These are phyloP conservation scores for Calephelis perditalis DNA, from an alignment of 2,888 invertebrate genomes.

Conservation along the genomic window DNA sequence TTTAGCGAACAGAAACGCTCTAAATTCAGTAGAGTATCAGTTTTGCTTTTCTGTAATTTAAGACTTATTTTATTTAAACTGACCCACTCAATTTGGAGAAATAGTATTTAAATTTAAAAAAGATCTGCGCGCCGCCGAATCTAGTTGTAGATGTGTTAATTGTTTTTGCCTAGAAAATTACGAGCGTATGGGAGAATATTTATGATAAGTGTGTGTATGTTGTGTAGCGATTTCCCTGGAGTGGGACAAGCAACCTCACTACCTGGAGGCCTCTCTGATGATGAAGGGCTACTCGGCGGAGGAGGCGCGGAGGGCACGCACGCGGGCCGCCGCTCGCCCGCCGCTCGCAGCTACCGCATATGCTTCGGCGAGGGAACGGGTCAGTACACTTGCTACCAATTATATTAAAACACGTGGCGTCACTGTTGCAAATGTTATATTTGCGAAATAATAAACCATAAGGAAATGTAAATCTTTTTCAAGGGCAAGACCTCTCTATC, in stretches of 20 bases:
- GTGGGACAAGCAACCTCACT: slow-evolving; percentile 79
- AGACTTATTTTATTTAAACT: too few species aligned
- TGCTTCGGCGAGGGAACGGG: slow-evolving; percentile 73
- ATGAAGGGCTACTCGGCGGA: slow-evolving; percentile 83
- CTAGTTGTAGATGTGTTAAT: not conserved
- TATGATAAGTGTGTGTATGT: slow-evolving; percentile 1
- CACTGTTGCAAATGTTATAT: not conserved
- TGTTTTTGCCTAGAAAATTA: not conserved
- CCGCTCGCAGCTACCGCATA: slow-evolving; percentile 73
- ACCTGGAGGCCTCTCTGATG: slow-evolving; percentile 92
- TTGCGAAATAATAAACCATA: too few species aligned
- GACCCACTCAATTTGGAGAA: too few species aligned
- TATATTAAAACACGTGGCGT: not conserved
- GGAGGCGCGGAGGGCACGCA: slow-evolving; percentile 68
- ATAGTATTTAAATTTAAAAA: too few species aligned
- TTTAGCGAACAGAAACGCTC: too few species aligned
- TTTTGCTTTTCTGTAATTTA: too few species aligned
- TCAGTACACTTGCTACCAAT: slow-evolving; percentile 26
- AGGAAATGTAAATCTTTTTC: too few species aligned
- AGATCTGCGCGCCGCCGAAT: too few species aligned
- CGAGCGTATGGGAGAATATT: not conserved
- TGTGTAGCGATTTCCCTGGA: slow-evolving; percentile 75
- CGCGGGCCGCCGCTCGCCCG: slow-evolving; percentile 59
- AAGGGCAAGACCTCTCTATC: too few species aligned
- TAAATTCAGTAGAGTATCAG: too few species aligned